These are phyloP conservation scores for Lepus townsendii DNA, from an alignment of 2,797 vertebrate species.

Conservation along the genomic window DNA sequence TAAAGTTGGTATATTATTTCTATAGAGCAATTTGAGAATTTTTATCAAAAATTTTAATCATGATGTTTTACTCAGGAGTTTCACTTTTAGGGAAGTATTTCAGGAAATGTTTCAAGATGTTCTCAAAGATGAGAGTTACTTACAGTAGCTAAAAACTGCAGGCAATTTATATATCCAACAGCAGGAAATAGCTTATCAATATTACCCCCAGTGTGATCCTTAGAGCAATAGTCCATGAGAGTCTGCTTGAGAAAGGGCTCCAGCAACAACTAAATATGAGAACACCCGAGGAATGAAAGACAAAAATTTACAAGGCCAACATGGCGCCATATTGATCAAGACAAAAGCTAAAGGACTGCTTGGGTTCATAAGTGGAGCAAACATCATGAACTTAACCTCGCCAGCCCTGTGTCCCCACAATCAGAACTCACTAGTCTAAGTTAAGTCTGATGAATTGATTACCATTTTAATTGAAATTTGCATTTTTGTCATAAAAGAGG, in stretches of 20 bases:
- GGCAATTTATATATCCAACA: slow-evolving; percentile 15
- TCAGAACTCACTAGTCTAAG: background rate
- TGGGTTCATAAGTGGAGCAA: background rate
- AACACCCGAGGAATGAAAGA: background rate
- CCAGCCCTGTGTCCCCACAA: background rate
- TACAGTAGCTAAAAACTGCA: slow-evolving; percentile 9
- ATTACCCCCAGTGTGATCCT: background rate
- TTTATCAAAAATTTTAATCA: background rate
- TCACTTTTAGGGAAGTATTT: background rate
- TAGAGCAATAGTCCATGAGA: background rate
- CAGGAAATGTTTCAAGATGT: slow-evolving; percentile 22
- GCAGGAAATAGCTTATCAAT: background rate
- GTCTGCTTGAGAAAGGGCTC: background rate
- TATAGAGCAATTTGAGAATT: slow-evolving; percentile 45
- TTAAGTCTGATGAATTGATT: background rate
- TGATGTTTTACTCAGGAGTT: slow-evolving; percentile 48
- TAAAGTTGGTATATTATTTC: background rate
- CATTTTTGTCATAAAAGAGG: slow-evolving; percentile 3
- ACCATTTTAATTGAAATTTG: slow-evolving; percentile 37
- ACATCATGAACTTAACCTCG: background rate
- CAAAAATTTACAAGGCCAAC: background rate
- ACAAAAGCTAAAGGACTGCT: background rate
- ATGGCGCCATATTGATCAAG: background rate
- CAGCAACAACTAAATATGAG: background rate
- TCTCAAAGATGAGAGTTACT: slow-evolving; percentile 22